A percentile compares a stretch with the other conserved stretches of the same genome.
phyloP scores from a whole-genome alignment of 2,113 vertebrate genomes.

The Gymnorhina tibicen region DNA sequence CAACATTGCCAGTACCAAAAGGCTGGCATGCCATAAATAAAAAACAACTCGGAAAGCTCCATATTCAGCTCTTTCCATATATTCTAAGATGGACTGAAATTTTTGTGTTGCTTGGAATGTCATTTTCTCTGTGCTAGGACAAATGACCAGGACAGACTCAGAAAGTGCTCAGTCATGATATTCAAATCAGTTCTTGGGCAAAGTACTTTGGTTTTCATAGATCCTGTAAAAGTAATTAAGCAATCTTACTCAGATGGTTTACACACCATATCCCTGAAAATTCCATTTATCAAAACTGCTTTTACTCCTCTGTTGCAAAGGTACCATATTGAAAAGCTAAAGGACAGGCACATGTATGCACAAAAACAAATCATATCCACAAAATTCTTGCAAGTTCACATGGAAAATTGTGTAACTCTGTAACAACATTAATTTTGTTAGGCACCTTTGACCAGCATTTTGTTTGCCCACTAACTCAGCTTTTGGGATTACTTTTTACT shows the following conservation, averaged over 20 bases:
- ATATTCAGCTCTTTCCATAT: not conserved
- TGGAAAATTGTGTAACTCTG: not conserved
- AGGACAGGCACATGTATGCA: fast-evolving
- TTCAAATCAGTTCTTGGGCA: not conserved
- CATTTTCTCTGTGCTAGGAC: not conserved
- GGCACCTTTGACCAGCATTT: not conserved
- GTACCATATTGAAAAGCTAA: not conserved
- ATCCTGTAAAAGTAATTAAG: not conserved
- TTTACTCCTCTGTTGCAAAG: not conserved
- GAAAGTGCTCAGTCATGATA: not conserved
- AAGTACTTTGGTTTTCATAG: not conserved
- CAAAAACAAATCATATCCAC: not conserved
- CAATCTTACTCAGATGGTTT: not conserved
- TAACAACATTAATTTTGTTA: not conserved
- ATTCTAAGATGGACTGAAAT: not conserved
- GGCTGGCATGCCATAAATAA: not conserved
- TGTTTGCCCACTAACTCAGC: constrained; percentile 8
- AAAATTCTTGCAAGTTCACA: not conserved
- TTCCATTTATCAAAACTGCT: not conserved
- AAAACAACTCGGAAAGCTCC: not conserved
- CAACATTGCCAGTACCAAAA: not conserved
- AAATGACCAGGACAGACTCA: not conserved
- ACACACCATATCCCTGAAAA: not conserved
- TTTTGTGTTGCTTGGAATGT: not conserved
- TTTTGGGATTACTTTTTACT: constrained; percentile 9